Conservation (phyloP, 1,140 invertebrate species). For the Nephila pilipes region DNA sequence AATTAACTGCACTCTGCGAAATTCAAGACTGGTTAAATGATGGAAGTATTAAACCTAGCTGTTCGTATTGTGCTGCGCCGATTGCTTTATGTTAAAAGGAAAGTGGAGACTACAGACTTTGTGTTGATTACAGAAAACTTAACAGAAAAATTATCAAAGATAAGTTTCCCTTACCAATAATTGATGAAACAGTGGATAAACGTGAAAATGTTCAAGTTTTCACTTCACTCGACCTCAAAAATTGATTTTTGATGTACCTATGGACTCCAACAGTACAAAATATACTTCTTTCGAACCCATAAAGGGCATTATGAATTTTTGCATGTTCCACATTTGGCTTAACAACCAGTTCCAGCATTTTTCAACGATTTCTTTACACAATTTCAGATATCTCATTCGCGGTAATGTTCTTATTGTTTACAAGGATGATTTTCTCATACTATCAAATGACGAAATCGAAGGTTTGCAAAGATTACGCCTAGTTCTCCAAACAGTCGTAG, state of each 20-base stretch:
- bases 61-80: not conserved
- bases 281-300: not conserved
- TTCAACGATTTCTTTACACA: not conserved
- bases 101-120: not conserved
- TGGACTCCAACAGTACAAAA: no score
- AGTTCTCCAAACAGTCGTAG: no score
- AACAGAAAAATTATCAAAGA: not conserved
- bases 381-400: no score
- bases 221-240: not conserved
- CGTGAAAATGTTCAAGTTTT: not conserved
- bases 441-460: no score
- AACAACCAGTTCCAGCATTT: not conserved
- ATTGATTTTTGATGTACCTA: not conserved
- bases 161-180: not conserved
- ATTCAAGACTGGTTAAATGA: not conserved
- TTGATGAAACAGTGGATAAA: not conserved
- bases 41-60: not conserved
- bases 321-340: not conserved
- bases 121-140: not conserved
- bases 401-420: not conserved
- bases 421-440: no score
- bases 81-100: not conserved
- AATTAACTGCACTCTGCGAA: not conserved
- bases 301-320: not conserved
- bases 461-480: no score